phyloP scores from a whole-genome alignment of 2,888 invertebrate genomes.

The Iselma pallidipennis region DNA sequence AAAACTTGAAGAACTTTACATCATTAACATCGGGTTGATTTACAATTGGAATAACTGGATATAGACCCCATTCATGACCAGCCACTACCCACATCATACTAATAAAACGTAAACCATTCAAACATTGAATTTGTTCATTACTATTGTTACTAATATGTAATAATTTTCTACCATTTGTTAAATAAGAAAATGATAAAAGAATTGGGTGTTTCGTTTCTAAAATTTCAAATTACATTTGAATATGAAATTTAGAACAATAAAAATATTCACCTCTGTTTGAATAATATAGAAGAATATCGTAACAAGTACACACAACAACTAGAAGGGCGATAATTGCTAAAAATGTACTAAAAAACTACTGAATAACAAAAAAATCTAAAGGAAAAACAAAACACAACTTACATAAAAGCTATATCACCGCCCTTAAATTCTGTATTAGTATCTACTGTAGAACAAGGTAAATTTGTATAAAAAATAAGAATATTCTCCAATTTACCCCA shows the following conservation, averaged over 20 bases:
- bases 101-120: slow-evolving; percentile 39
- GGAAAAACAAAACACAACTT: no score
- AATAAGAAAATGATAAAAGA: slow-evolving; percentile 37
- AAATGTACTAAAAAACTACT: slow-evolving; percentile 7
- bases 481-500: no score
- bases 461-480: no score
- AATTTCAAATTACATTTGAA: slow-evolving; percentile 7
- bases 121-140: slow-evolving; percentile 39
- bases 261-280: slow-evolving; percentile 1
- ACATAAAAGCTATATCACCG: no score
- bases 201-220: slow-evolving; percentile 33
- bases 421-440: no score
- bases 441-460: no score
- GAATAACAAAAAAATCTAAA: no score
- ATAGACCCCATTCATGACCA: slow-evolving; percentile 30
- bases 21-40: not conserved
- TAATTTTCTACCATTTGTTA: slow-evolving; percentile 39
- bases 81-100: slow-evolving; percentile 44
- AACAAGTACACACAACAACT: slow-evolving; percentile 7
- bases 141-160: slow-evolving; percentile 29
- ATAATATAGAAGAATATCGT: slow-evolving; percentile 9
- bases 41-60: not conserved
- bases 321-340: not conserved
- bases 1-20: not conserved
- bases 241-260: not conserved